phyloP scores from a whole-genome alignment of 2,113 vertebrate species.

The Damaliscus lunatus region DNA sequence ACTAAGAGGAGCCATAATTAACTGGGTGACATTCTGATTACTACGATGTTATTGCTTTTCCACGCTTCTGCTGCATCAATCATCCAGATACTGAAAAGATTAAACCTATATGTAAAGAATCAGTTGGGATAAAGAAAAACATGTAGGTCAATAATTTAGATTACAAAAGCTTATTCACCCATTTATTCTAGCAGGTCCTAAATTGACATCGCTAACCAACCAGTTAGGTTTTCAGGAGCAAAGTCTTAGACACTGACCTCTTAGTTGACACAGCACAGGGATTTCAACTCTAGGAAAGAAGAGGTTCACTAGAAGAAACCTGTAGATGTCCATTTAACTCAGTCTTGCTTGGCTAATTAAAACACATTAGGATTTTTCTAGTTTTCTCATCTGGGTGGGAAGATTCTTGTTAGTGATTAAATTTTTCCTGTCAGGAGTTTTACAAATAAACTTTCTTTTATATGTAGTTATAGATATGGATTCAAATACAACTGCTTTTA shows the following conservation, averaged over 20 bases:
- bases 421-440: neutral
- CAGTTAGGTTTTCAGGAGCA: neutral
- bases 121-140: slow-evolving; percentile 71
- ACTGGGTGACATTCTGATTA: slow-evolving; percentile 81
- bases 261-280: neutral
- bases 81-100: slow-evolving; percentile 77
- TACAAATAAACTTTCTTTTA: neutral
- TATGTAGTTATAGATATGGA: neutral
- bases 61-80: slow-evolving; percentile 60
- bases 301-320: neutral
- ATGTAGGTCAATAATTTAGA: slow-evolving; percentile 79
- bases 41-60: slow-evolving; percentile 78
- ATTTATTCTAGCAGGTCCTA: neutral
- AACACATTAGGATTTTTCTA: neutral
- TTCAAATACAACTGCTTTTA: neutral
- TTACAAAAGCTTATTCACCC: slow-evolving; percentile 76
- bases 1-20: neutral
- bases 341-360: neutral
- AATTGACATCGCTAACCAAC: neutral
- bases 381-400: neutral
- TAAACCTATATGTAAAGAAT: slow-evolving; percentile 70
- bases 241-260: neutral
- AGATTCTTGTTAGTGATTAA: neutral
- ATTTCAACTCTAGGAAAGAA: slow-evolving; percentile 6
- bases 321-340: neutral